Evolutionary conservation across 2,113 vertebrate species (phyloP), one percentile per base, ranked within the genome.

Genomic region (Notothenia coriiceps): DNA sequence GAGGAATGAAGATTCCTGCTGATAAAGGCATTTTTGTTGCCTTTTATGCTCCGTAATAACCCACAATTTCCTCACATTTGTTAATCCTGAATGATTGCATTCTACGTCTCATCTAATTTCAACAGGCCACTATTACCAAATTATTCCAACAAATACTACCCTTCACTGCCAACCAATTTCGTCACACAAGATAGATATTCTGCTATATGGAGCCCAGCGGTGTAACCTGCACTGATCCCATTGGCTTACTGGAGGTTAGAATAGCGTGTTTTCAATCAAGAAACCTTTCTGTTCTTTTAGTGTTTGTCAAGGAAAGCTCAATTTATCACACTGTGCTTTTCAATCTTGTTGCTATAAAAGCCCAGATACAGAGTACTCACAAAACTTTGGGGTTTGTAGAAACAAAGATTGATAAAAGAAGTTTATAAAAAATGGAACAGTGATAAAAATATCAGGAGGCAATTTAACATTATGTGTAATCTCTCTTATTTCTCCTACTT

Each of bases 51-150:
- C 54, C 10, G 29, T 83, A 79, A 88, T 67, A 68, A 73, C 55
- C 65, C 60, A 65, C 18, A 62, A 78, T 88, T 86, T 83, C 57
- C 52, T 79, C 55, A 67, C 73, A 78, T 85, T 85, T 83, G 50
- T 81, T 83, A 73, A 88, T 77, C 49, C 74, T 85, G 61, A 85
- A 83, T 79, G 46, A 80, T 85, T 54, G 84, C 49, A 57, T 79
- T 81, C 63, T 81, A 13, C 3, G n/a, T 51, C 22, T 74, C 69
- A 54, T 84, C 69, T 73, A 76, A 81, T 84, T 62, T 75, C 75
- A 82, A 44, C 65, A 61, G 71, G 51, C 62, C 77, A 71, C 52
- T 81, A 52, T 88, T 80, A 68, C 62, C 57, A 73, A 51, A 67
- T 83, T 64, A 68, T 61, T 79, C 52, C 10, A 77, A 84, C 64